These are phyloP conservation scores for Leuciscus waleckii DNA, from an alignment of 2,797 vertebrate species.

Conservation along the genomic window DNA sequence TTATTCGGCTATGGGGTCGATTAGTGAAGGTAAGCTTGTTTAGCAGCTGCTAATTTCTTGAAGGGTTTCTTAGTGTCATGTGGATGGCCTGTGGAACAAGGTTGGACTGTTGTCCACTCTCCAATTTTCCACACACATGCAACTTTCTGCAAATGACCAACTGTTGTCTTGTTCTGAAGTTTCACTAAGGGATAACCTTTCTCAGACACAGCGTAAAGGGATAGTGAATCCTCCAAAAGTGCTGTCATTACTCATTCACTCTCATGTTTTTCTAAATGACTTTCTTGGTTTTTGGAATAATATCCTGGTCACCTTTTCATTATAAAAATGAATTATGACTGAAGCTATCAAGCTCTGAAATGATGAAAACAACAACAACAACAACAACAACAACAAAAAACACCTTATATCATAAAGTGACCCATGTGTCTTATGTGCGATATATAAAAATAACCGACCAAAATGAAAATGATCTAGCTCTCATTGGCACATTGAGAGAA, in stretches of 20 bases:
- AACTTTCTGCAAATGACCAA: background rate
- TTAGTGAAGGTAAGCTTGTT: constrained; percentile 65
- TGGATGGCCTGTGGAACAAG: background rate
- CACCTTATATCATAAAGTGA: background rate
- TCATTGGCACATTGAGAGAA: background rate
- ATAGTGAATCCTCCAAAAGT: background rate
- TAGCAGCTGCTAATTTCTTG: constrained; percentile 47
- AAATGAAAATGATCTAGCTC: background rate
- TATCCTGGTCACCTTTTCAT: background rate
- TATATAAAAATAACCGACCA: background rate
- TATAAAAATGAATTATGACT: background rate
- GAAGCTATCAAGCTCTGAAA: background rate
- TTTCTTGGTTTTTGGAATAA: background rate
- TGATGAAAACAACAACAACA: background rate
- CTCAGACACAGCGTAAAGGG: background rate
- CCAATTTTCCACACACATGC: background rate
- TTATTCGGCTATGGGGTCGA: constrained; percentile 56
- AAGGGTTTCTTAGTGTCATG: background rate
- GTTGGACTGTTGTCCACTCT: background rate
- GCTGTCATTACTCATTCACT: background rate
- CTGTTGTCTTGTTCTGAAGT: background rate
- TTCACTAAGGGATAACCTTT: background rate
- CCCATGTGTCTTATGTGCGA: background rate
- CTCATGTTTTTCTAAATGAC: background rate
- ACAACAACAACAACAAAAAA: background rate